These are phyloP conservation scores for Oedothorax gibbosus DNA, from an alignment of 1,140 invertebrate genomes.

Conservation along the genomic window DNA sequence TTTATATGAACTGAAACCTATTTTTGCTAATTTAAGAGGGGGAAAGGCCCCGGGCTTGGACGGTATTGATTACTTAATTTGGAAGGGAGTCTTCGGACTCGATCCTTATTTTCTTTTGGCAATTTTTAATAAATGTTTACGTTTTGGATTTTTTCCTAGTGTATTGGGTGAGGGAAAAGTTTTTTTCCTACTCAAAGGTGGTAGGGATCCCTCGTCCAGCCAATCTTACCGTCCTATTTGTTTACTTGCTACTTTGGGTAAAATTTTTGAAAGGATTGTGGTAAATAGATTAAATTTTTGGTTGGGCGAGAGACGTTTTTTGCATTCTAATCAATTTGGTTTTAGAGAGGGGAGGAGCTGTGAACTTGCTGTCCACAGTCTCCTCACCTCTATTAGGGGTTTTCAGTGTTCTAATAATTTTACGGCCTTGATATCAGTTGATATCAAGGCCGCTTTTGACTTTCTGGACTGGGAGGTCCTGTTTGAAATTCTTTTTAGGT, in stretches of 20 bases:
- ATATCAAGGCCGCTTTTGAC: background rate
- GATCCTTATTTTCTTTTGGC: background rate
- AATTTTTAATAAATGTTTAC: background rate
- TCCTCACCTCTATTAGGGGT: background rate
- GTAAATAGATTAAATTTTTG: background rate
- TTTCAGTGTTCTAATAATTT: background rate
- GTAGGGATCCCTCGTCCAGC: background rate
- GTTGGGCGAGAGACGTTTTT: background rate
- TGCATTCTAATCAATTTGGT: background rate
- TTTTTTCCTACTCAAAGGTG: background rate
- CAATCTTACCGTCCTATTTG: background rate
- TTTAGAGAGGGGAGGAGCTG: conserved; percentile 1
- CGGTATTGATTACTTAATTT: background rate
- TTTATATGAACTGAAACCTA: too few relatives aligned
- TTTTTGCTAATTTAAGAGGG: background rate
- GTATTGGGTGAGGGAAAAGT: background rate
- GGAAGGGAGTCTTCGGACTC: background rate
- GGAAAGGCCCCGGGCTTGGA: background rate
- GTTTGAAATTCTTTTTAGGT: too few relatives aligned
- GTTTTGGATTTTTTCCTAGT: background rate
- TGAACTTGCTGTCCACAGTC: background rate
- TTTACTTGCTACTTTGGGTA: background rate
- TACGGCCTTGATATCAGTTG: background rate
- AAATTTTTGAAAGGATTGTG: background rate
- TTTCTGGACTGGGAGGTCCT: background rate